Conservation (phyloP, 2,797 vertebrate species). For the Nasua narica region DNA sequence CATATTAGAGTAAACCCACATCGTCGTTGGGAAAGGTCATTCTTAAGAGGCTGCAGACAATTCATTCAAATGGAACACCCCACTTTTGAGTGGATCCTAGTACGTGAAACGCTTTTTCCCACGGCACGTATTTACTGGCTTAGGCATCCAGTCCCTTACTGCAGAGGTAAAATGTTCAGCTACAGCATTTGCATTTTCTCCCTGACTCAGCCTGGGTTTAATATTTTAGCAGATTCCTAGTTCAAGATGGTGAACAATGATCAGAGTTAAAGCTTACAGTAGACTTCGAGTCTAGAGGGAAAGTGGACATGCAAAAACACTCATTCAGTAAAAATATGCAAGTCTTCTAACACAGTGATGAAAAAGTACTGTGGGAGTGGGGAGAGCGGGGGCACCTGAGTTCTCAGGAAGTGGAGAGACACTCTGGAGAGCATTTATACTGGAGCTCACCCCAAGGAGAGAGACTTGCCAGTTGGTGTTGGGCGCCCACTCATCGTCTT, state of each 20-base stretch:
- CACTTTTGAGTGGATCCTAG: background rate
- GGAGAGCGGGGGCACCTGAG: fast-evolving
- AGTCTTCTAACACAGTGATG: background rate
- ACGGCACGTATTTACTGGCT: background rate
- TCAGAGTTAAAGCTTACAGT: background rate
- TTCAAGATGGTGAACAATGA: background rate
- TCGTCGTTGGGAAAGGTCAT: background rate
- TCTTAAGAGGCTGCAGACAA: background rate
- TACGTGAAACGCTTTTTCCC: background rate
- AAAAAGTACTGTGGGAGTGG: background rate
- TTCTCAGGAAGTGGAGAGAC: background rate
- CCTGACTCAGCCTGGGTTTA: background rate
- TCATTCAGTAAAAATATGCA: background rate
- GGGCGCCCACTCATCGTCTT: background rate
- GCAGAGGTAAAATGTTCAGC: background rate
- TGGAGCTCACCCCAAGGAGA: background rate
- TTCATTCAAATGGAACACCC: background rate
- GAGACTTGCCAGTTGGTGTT: background rate
- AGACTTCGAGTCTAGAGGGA: background rate
- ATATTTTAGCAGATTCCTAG: background rate
- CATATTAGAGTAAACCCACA: background rate
- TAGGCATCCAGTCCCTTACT: background rate
- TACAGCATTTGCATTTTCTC: background rate
- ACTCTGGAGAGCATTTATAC: fast-evolving
- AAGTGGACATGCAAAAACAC: background rate